Evolutionary conservation across 1,140 invertebrate species (phyloP).

Genomic region (Dreissena polymorpha): DNA sequence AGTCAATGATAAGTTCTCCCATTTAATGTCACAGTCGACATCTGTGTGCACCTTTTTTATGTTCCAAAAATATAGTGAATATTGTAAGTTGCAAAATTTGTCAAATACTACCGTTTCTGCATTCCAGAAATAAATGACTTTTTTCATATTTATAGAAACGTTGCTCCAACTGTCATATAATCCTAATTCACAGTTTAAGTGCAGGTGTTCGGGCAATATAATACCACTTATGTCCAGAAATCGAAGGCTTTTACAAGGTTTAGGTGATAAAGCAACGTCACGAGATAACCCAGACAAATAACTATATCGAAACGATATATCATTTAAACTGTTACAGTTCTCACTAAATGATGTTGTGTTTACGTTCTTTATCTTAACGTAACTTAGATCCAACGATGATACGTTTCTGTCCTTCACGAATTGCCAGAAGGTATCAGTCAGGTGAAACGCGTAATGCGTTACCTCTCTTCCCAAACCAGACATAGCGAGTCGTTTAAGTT

Average conservation of each 20-base stretch:
- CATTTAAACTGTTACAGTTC: not conserved
- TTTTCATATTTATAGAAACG: no score
- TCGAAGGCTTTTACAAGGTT: not conserved
- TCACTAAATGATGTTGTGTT: not conserved
- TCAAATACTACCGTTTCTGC: no score
- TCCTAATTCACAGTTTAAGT: no score
- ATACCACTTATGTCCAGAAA: not conserved
- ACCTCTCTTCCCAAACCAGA: not conserved
- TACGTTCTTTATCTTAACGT: not conserved
- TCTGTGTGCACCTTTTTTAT: not conserved
- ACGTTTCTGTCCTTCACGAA: not conserved
- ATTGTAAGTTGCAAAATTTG: not conserved
- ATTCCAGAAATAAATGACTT: no score
- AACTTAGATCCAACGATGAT: conserved; percentile 3
- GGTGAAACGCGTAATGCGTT: not conserved
- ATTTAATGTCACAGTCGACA: not conserved
- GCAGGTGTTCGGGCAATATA: not conserved
- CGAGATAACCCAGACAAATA: not conserved
- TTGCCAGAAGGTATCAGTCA: not conserved
- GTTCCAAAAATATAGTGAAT: not conserved
- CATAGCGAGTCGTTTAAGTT: not conserved
- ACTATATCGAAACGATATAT: not conserved
- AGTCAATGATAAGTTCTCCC: not conserved
- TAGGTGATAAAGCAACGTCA: not conserved
- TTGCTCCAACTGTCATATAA: no score